These are phyloP conservation scores for Misgurnus mizolepis DNA, from an alignment of 2,113 vertebrate species.

Conservation along the genomic window DNA sequence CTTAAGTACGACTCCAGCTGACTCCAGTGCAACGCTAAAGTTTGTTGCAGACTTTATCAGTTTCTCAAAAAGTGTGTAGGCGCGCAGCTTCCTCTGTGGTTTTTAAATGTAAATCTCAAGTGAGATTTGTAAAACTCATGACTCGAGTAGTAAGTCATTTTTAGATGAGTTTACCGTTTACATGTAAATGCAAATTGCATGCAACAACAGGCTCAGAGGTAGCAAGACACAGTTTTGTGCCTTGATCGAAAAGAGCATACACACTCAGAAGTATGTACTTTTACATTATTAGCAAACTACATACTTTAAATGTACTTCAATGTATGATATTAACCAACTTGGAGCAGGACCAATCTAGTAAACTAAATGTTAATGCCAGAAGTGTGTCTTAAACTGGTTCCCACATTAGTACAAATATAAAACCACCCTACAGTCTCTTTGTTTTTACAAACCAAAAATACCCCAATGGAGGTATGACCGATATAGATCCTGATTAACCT, in stretches of 20 bases:
- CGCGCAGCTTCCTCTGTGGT: no score
- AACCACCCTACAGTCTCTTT: neutral
- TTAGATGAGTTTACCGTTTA: no score
- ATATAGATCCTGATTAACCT: conserved; percentile 14
- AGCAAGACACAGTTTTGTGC: no score
- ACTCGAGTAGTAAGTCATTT: no score
- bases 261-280: neutral
- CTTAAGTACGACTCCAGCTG: no score
- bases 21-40: no score
- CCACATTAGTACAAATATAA: neutral
- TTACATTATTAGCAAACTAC: neutral
- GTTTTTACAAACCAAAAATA: neutral
- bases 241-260: neutral
- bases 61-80: no score
- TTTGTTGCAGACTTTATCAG: no score
- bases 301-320: neutral
- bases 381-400: neutral
- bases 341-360: neutral
- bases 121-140: no score
- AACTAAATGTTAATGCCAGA: neutral
- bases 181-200: neutral
- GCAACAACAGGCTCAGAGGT: no score
- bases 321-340: neutral
- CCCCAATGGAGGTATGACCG: neutral
- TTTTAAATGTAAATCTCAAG: no score